A percentile compares a stretch with the other conserved stretches of the same genome.
Conservation (phyloP, 2,888 invertebrate species). For the Morpho helenor region DNA sequence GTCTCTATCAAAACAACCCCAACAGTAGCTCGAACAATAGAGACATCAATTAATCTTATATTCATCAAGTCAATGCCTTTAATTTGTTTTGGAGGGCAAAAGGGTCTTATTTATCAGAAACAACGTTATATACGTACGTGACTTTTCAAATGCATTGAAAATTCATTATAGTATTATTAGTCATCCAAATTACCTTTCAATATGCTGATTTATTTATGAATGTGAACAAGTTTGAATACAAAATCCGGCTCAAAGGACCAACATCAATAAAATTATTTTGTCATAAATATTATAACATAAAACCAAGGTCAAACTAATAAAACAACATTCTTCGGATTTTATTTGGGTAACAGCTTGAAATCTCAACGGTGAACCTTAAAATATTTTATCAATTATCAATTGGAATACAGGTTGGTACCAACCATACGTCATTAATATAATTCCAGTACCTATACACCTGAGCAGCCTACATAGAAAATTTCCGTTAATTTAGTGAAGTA, state of each 20-base stretch:
- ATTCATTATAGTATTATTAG: slow-evolving; percentile 15
- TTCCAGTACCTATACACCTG: too few relatives aligned
- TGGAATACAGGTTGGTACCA: too few relatives aligned
- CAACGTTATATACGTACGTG: slow-evolving; percentile 13
- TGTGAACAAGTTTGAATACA: slow-evolving; percentile 4
- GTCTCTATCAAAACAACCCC: slow-evolving; percentile 1
- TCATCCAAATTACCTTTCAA: slow-evolving; percentile 5
- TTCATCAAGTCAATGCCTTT: slow-evolving; percentile 1
- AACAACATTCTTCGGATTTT: too few relatives aligned
- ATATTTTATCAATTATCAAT: too few relatives aligned
- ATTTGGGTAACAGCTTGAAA: too few relatives aligned
- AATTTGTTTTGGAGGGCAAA: neutral
- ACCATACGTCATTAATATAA: too few relatives aligned
- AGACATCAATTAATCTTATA: slow-evolving; percentile 33
- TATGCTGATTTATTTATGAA: slow-evolving; percentile 9
- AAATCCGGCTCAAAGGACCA: neutral
- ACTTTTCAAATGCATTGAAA: slow-evolving; percentile 18
- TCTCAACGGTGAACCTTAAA: too few relatives aligned
- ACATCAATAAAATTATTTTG: neutral
- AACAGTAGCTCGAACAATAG: slow-evolving; percentile 10
- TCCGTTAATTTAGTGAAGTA: too few relatives aligned
- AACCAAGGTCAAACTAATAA: too few relatives aligned
- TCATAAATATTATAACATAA: too few relatives aligned
- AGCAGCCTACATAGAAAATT: too few relatives aligned
- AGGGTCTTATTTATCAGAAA: neutral